Percentiles rank a stretch among this genome's conserved stretches.
Evolutionary conservation across 2,888 invertebrate genomes (phyloP).

Genomic region (Prosopocoilus inquinatus): DNA sequence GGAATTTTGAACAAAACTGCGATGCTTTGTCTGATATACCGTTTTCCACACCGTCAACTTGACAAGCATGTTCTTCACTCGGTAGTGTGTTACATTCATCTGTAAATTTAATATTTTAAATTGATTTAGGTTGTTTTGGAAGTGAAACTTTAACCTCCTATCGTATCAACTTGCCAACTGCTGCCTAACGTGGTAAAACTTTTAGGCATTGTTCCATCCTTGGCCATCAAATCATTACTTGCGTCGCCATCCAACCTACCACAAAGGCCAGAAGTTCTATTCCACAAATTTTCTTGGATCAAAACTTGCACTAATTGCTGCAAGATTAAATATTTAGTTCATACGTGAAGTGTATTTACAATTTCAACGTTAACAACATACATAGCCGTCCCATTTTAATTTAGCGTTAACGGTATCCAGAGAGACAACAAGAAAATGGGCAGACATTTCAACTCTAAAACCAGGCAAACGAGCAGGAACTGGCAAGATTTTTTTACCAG

Average conservation of each 20-base stretch:
- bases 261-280: conserved; percentile 79
- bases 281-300: conserved; percentile 69
- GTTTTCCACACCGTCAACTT: conserved; percentile 34
- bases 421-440: conserved; percentile 66
- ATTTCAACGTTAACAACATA: conserved; percentile 38
- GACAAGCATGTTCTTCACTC: conserved; percentile 55
- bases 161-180: conserved; percentile 57
- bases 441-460: conserved; percentile 69
- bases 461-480: conserved; percentile 74
- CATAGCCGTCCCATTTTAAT: conserved; percentile 76
- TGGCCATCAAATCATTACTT: conserved; percentile 66
- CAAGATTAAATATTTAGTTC: conserved; percentile 17
- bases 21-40: conserved; percentile 51
- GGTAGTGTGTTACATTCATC: conserved; percentile 59
- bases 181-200: conserved; percentile 55
- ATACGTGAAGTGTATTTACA: background rate
- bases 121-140: background rate
- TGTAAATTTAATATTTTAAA: conserved; percentile 36
- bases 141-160: conserved; percentile 37
- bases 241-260: conserved; percentile 72
- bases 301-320: conserved; percentile 67
- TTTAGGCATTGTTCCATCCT: conserved; percentile 55
- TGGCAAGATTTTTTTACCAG: conserved; percentile 51
- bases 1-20: conserved; percentile 61
- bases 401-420: conserved; percentile 67